Evolutionary conservation across 2,113 vertebrate genomes (phyloP), one percentile per base, ranked within the genome.

Genomic region (Cephalophus harveyi): DNA sequence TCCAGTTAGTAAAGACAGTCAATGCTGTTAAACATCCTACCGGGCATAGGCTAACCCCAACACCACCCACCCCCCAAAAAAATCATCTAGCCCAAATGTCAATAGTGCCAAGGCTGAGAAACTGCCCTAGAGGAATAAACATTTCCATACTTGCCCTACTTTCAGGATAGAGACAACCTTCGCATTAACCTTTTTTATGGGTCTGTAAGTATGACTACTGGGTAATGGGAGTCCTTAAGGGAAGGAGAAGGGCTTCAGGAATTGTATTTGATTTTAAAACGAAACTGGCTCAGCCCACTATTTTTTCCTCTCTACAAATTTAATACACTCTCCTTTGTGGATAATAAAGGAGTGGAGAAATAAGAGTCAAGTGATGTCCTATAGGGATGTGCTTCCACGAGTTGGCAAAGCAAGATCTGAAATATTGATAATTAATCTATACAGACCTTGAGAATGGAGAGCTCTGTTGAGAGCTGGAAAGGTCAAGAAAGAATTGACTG

Each of bases 261-360:
- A 93, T 15, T 62, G 67, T 60, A 36, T 55, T 89, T 46, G 57
- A 87, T 97, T 96, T 96, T 71, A 90, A 91, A 87, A 67, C 36
- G 74, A 52, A 95, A 82, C 76, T 94, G 84, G 59, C 87, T 90
- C 36, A 57, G 87, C 64, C 28, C 19, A 60, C 3, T 60, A n/a
- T 92, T 89, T 89, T 83, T 87, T 57, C 10, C 33, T 89, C 57
- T 52, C 62, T 89, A 17, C 25, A 84, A 84, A 83, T 64, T 67
- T 46, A 64, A 60, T 88, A 46, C 19, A 23, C 23, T 46, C 36
- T 81, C 52, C 19, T 55, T 6, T 64, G 48, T 62, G 52, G 23
- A 54, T 87, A 87, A 93, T 30, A 89, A 95, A 86, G 52, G 83
- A 91, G 30, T 7, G 43, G 62, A 50, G 36, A 55, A 87, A 55